Evolutionary conservation across 2,888 invertebrate genomes (phyloP).

Genomic region (Torymus texanus): DNA sequence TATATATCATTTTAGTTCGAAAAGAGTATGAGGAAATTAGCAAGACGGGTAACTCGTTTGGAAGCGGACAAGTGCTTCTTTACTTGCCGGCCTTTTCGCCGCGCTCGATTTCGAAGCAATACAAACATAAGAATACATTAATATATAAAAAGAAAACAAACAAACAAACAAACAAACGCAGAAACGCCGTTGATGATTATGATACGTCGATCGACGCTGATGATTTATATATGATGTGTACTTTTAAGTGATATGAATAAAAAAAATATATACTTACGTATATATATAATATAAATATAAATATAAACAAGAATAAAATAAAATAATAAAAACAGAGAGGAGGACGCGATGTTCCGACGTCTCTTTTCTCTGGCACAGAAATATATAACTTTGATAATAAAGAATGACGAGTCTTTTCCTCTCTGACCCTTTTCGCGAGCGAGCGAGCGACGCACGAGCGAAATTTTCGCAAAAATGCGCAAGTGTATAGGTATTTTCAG

Average conservation of each 20-base stretch:
- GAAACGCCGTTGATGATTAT: not conserved
- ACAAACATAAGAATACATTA: not conserved
- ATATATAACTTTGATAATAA: constrained; percentile 50
- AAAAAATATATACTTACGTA: not conserved
- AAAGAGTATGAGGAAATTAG: not conserved
- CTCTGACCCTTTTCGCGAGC: not conserved
- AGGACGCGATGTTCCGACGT: constrained; percentile 9
- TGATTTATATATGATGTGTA: constrained; percentile 14
- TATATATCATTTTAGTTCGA: not conserved
- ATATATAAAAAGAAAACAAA: not conserved
- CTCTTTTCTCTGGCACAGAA: constrained; percentile 44
- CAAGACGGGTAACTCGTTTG: constrained; percentile 11
- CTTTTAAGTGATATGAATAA: constrained; percentile 27
- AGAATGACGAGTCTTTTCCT: constrained; percentile 33
- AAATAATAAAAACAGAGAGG: constrained; percentile 13
- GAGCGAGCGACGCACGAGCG: not conserved
- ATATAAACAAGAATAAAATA: constrained; percentile 14
- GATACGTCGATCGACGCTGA: not conserved
- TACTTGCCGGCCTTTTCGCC: constrained; percentile 17
- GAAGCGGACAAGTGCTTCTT: constrained; percentile 11
- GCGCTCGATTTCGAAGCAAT: constrained; percentile 20
- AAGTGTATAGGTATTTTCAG: too few species aligned
- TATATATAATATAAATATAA: too few species aligned
- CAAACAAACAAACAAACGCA: constrained; percentile 1
- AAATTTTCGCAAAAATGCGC: too few species aligned